Evolutionary conservation across 2,113 vertebrate genomes (phyloP).

Genomic region (Sinosuthora webbiana): DNA sequence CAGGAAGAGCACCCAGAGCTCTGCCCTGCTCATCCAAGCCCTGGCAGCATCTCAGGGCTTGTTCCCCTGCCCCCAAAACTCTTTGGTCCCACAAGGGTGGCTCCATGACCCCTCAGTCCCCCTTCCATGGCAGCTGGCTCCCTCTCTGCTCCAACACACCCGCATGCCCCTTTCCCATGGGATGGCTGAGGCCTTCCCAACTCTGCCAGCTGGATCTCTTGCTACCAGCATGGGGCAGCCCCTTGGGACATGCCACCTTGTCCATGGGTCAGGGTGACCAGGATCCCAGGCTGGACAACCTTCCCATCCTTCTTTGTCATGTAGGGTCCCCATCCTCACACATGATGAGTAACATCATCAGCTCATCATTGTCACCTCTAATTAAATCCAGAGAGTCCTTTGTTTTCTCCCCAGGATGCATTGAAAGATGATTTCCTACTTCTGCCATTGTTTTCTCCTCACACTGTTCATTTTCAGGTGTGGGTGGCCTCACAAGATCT

Average conservation of each 20-base stretch:
- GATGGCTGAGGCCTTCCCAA: background rate
- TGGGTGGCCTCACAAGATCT: background rate
- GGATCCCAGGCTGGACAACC: rapidly evolving
- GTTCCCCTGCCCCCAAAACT: rapidly evolving
- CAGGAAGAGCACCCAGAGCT: background rate
- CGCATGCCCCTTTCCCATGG: rapidly evolving
- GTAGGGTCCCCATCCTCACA: background rate
- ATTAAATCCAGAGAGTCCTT: background rate
- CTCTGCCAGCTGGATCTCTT: background rate
- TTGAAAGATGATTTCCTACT: background rate
- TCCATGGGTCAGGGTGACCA: rapidly evolving
- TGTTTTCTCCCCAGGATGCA: background rate
- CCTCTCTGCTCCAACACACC: background rate
- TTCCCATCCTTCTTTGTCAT: background rate
- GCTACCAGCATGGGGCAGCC: background rate
- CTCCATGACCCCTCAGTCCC: background rate
- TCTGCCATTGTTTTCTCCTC: background rate
- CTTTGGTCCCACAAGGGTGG: rapidly evolving
- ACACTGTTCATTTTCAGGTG: background rate
- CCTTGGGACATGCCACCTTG: rapidly evolving
- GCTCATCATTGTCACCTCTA: background rate
- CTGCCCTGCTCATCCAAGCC: background rate
- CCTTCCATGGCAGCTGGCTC: rapidly evolving
- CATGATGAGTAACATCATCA: background rate
- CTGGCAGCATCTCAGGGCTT: background rate